Evolutionary conservation across 2,888 invertebrate genomes (phyloP).

Genomic region (Keiferia lycopersicella): DNA sequence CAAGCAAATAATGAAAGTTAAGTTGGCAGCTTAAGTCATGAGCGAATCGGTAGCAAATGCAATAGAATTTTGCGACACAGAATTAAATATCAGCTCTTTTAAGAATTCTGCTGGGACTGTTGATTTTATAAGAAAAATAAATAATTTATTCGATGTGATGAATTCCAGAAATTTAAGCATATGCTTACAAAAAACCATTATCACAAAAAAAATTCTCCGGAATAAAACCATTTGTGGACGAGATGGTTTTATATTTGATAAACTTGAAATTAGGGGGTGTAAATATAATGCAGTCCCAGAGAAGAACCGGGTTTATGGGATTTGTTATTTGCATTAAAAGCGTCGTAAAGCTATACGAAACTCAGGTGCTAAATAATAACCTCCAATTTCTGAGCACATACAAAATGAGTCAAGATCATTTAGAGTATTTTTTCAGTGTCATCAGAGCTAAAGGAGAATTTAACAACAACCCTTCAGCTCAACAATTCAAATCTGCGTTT

Average conservation of each 20-base stretch:
- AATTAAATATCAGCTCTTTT: neutral
- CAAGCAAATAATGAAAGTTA: neutral
- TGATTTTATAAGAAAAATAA: neutral
- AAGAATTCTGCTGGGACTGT: neutral
- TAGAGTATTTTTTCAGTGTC: constrained; percentile 14
- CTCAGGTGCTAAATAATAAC: constrained; percentile 7
- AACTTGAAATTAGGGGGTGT: constrained; percentile 1
- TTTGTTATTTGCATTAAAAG: constrained; percentile 17
- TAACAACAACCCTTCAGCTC: neutral
- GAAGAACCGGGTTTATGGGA: neutral
- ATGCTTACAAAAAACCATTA: constrained; percentile 1
- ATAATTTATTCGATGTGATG: neutral
- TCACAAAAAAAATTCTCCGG: neutral
- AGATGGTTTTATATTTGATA: neutral
- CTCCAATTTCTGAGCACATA: constrained; percentile 4
- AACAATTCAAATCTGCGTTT: constrained; percentile 1
- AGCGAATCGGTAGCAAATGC: too few species aligned
- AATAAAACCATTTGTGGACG: neutral
- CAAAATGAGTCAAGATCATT: constrained; percentile 15
- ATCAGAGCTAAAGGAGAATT: constrained; percentile 18
- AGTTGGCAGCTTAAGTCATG: neutral
- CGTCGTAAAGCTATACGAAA: constrained; percentile 4
- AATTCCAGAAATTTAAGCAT: neutral
- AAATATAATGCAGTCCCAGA: neutral
- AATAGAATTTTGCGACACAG: too few species aligned